Evolutionary conservation across 2,888 invertebrate genomes (phyloP).

Genomic region (Schizotus pectinicornis): DNA sequence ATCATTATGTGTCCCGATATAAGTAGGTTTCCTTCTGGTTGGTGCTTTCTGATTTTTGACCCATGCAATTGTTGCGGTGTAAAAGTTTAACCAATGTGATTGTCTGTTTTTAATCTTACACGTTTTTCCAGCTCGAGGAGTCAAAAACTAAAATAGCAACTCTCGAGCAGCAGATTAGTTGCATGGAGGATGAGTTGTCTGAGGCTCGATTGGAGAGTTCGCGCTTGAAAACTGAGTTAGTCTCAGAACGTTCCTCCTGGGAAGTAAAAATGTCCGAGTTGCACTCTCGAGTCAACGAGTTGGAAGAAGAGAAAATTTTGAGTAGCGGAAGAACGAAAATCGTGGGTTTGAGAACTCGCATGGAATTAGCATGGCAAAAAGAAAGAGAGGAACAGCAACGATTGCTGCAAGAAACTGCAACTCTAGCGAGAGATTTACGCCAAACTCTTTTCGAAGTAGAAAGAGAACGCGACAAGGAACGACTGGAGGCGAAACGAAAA

Average conservation of each 20-base stretch:
- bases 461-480: conserved; percentile 87
- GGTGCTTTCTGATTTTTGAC: background rate
- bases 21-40: too few species aligned
- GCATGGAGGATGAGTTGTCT: conserved; percentile 87
- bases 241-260: conserved; percentile 84
- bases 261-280: conserved; percentile 88
- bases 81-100: too few species aligned
- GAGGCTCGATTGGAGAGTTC: conserved; percentile 83
- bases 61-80: too few species aligned
- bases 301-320: conserved; percentile 86
- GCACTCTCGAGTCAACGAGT: conserved; percentile 86
- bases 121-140: conserved; percentile 66
- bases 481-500: conserved; percentile 83
- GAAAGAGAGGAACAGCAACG: conserved; percentile 91
- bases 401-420: conserved; percentile 88
- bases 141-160: conserved; percentile 72
- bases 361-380: conserved; percentile 94
- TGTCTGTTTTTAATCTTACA: too few species aligned
- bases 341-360: conserved; percentile 82
- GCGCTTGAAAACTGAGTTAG: conserved; percentile 85
- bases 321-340: conserved; percentile 85
- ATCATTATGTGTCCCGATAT: too few species aligned
- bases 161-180: conserved; percentile 83
- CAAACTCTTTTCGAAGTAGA: conserved; percentile 91
- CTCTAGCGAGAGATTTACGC: conserved; percentile 83